These are phyloP conservation scores for Dromaius novaehollandiae DNA, from an alignment of 2,113 vertebrate genomes.

Conservation along the genomic window DNA sequence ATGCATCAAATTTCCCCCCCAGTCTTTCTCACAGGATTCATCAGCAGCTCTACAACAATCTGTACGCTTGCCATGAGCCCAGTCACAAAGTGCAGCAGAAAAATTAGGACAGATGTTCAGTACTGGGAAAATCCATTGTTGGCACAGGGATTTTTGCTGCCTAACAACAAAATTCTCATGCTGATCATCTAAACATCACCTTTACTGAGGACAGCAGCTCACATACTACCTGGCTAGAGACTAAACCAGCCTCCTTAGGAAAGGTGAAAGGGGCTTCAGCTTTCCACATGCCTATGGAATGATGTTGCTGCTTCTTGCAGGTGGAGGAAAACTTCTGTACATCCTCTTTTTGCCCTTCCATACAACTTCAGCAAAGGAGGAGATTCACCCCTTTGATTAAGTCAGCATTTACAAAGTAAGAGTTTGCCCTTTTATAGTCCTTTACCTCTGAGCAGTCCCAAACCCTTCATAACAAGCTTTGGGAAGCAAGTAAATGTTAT, in stretches of 20 bases:
- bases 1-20: background rate
- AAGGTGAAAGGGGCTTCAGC: background rate
- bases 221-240: background rate
- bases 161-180: background rate
- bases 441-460: background rate
- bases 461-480: background rate
- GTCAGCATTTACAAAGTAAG: background rate
- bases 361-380: background rate
- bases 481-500: slow-evolving; percentile 26
- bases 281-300: background rate
- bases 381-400: background rate
- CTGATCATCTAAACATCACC: background rate
- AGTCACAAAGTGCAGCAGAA: background rate
- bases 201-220: background rate
- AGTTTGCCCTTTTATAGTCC: background rate
- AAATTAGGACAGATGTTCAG: background rate
- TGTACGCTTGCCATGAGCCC: background rate
- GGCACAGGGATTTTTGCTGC: background rate
- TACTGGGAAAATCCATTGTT: background rate
- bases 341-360: background rate
- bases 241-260: background rate
- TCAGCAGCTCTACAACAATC: background rate
- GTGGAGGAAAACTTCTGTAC: background rate
- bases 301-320: background rate
- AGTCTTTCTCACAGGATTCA: background rate